A percentile compares a stretch with the other conserved stretches of the same genome.
These are phyloP conservation scores for Euura lappo DNA, from an alignment of 1,140 invertebrate species.

Conservation along the genomic window DNA sequence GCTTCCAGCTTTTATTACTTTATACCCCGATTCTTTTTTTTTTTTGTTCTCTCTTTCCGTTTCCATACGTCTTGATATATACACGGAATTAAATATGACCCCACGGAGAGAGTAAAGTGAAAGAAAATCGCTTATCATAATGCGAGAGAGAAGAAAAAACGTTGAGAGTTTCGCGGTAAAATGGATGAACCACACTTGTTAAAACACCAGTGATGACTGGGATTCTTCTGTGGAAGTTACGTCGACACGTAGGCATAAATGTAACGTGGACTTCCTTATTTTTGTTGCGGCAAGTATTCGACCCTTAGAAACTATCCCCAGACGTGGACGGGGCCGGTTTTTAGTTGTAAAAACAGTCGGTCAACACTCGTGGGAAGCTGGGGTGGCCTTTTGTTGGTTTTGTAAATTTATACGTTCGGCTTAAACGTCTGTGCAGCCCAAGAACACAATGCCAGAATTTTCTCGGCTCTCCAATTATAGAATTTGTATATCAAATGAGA, in stretches of 20 bases:
- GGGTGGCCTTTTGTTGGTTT: constrained; percentile 4
- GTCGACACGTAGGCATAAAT: too few relatives aligned
- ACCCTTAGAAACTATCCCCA: neutral
- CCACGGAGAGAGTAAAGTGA: neutral
- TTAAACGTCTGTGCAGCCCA: neutral
- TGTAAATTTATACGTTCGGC: constrained; percentile 12
- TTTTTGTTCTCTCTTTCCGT: constrained; percentile 9
- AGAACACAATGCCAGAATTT: too few relatives aligned
- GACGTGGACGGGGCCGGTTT: neutral
- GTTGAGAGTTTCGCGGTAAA: neutral
- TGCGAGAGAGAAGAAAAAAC: neutral
- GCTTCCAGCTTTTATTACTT: constrained; percentile 14
- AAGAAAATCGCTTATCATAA: neutral
- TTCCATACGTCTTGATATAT: neutral
- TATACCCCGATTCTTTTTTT: neutral
- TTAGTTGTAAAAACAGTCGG: constrained; percentile 14
- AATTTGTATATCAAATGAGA: too few relatives aligned
- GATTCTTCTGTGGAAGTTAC: too few relatives aligned
- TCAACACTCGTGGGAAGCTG: constrained; percentile 10
- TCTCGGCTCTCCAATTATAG: too few relatives aligned
- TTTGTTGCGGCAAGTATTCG: neutral
- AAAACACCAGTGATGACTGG: neutral
- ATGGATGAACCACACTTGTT: neutral
- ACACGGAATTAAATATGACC: constrained; percentile 12
- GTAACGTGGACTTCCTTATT: constrained; percentile 8